phyloP scores from a whole-genome alignment of 2,888 invertebrate genomes.

The Drosophila meridionalis region DNA sequence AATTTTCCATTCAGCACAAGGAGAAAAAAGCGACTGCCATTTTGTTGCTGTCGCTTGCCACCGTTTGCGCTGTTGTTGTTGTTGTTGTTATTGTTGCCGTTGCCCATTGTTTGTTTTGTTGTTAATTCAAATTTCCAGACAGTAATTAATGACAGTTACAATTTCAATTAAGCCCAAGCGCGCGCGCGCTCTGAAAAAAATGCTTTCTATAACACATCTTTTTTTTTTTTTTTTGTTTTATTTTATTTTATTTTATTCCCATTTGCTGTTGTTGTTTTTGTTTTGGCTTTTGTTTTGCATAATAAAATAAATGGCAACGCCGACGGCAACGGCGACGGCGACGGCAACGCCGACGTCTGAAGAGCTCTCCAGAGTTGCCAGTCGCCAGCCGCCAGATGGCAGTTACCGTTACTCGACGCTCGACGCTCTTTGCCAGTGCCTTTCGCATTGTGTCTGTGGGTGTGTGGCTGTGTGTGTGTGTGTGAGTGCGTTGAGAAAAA shows the following conservation, averaged over 20 bases:
- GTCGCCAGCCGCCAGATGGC: slow-evolving; percentile 53
- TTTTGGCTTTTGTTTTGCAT: slow-evolving; percentile 66
- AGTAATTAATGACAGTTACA: slow-evolving; percentile 85
- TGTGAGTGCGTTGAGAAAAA: slow-evolving; percentile 57
- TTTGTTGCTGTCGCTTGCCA: slow-evolving; percentile 43
- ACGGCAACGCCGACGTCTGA: slow-evolving; percentile 66
- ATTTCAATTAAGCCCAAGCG: slow-evolving; percentile 75
- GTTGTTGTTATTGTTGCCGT: slow-evolving; percentile 51
- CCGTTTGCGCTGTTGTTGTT: slow-evolving; percentile 31
- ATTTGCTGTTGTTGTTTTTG: slow-evolving; percentile 52
- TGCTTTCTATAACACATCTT: slow-evolving; percentile 67
- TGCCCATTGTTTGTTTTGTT: slow-evolving; percentile 56
- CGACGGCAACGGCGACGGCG: slow-evolving; percentile 62
- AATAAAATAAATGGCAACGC: slow-evolving; percentile 80
- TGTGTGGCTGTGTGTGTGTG: slow-evolving; percentile 27
- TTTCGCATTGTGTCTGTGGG: slow-evolving; percentile 24
- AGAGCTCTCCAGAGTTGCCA: slow-evolving; percentile 77
- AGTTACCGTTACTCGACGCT: slow-evolving; percentile 53
- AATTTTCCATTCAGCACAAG: slow-evolving; percentile 36
- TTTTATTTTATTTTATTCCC: slow-evolving; percentile 36
- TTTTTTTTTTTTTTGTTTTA: slow-evolving; percentile 18
- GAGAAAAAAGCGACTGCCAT: slow-evolving; percentile 42
- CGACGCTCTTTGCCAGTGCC: slow-evolving; percentile 28
- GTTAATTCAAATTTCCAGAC: slow-evolving; percentile 82
- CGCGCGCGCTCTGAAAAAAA: slow-evolving; percentile 41